Percentiles rank a stretch among this genome's conserved stretches.
Conservation (phyloP, 2,113 vertebrate genomes). For the Micronisus gabar region DNA sequence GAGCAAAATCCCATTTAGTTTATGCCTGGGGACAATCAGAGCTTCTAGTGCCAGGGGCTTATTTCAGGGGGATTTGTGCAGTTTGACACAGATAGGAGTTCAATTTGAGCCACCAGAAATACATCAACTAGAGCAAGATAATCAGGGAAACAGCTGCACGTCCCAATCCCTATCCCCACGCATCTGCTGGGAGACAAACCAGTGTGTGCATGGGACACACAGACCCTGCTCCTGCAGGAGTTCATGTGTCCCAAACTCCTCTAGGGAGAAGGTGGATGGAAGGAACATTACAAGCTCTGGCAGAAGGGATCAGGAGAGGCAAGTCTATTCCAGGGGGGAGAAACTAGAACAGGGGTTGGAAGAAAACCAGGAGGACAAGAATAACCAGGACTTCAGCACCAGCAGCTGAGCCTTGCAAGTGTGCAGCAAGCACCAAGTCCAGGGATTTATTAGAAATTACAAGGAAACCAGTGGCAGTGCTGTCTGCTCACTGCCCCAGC, state of each 20-base stretch:
- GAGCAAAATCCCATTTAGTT: not conserved
- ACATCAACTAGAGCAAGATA: not conserved
- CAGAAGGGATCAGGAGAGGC: not conserved
- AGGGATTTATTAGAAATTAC: not conserved
- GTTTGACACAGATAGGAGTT: not conserved
- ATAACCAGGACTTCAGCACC: not conserved
- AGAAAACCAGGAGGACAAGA: not conserved
- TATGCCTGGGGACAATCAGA: not conserved
- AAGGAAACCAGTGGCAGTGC: not conserved
- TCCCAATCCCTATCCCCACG: not conserved
- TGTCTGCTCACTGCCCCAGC: not conserved
- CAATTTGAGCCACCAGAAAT: not conserved
- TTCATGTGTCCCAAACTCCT: rapidly evolving
- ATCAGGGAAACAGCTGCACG: not conserved
- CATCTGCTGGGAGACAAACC: not conserved
- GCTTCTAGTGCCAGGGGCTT: not conserved
- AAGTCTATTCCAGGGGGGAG: not conserved
- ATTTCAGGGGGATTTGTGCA: not conserved
- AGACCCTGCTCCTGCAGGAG: not conserved
- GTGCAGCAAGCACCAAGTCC: not conserved
- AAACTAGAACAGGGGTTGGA: not conserved
- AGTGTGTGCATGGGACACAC: not conserved
- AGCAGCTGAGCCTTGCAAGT: not conserved
- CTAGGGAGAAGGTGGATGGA: not conserved
- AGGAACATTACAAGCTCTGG: not conserved